Base-by-base conservation (phyloP, 2,888 invertebrate genomes). In the Yponomeuta plumbellus region DNA sequence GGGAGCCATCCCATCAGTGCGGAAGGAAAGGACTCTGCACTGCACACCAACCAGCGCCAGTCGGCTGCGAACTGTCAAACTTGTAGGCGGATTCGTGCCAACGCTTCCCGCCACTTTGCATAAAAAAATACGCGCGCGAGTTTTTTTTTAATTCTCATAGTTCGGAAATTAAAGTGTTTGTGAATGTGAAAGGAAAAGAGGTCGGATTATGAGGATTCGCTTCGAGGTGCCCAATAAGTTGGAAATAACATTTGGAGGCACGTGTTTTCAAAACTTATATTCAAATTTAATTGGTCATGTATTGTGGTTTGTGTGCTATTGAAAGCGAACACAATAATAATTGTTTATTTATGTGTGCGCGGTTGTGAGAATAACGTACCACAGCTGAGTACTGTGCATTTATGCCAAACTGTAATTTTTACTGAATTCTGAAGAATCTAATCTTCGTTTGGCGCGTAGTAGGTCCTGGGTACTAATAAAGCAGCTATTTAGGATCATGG, bases 171-270 rank as follows among this genome's bases (percentile, higher is more conserved):
- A 22, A 21, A 21, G 58, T 58, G 58, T 44, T 5, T 52, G 44
- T 20, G 40, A 39, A 23, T 57, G 65, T 57, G 58, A 23, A 23
- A 11, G 56, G 58, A 20, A 40, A 21, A 58, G 5, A 34, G 34
- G n/a, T 21, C 21, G 20, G 23, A 66, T 52, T 52, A 89, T 91
- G 91, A 85, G 80, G 83, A 91, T 91, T 80, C 82, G 89, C 68
- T 91, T 88, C 74, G 90, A 91, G 80, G 91, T 89, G 82, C 91
- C 91, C 68, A 91, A 91, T 76, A 90, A 86, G 76, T 88, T 91
- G 89, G 91, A 91, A 85, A 90, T 91, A 75, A 79, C 82, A 74
- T 89, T 91, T 72, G 87, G 87, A 75, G 87, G 86, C 83, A 75
- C 56, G 59, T 56, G 62, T 66, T n/a, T 66, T 56, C 65, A 22